Evolutionary conservation across 2,113 vertebrate species (phyloP).

Genomic region (Corythoichthys intestinalis): DNA sequence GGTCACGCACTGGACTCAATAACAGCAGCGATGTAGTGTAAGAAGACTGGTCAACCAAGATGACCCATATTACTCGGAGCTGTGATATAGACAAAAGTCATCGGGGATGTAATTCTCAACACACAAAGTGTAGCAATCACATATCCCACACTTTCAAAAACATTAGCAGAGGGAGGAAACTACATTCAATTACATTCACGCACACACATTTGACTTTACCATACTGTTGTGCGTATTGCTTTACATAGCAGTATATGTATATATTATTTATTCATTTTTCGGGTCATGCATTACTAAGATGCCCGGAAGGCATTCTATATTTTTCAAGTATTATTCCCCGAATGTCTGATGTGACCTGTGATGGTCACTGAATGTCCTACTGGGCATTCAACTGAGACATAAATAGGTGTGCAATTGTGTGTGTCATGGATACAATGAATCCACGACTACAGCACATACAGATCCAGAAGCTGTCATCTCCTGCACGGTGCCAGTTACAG

Average conservation of each 20-base stretch:
- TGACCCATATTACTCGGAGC: constrained; percentile 27
- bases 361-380: constrained; percentile 15
- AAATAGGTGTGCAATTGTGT: neutral
- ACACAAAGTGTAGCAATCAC: constrained; percentile 21
- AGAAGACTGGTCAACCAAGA: constrained; percentile 33
- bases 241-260: neutral
- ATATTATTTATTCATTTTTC: neutral
- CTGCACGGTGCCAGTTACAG: neutral
- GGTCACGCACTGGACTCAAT: constrained; percentile 35
- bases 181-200: neutral
- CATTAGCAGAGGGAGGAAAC: neutral
- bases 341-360: constrained; percentile 17
- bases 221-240: neutral
- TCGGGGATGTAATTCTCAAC: constrained; percentile 13
- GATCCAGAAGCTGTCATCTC: constrained; percentile 25
- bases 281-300: neutral
- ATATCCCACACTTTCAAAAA: constrained; percentile 2
- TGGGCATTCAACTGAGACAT: neutral
- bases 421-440: constrained; percentile 5
- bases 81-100: constrained; percentile 24
- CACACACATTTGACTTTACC: neutral
- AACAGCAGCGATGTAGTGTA: constrained; percentile 23
- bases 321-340: constrained; percentile 21
- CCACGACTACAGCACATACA: neutral
- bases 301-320: neutral